Evolutionary conservation across 2,113 vertebrate species (phyloP).

Genomic region (Rhea americana): DNA sequence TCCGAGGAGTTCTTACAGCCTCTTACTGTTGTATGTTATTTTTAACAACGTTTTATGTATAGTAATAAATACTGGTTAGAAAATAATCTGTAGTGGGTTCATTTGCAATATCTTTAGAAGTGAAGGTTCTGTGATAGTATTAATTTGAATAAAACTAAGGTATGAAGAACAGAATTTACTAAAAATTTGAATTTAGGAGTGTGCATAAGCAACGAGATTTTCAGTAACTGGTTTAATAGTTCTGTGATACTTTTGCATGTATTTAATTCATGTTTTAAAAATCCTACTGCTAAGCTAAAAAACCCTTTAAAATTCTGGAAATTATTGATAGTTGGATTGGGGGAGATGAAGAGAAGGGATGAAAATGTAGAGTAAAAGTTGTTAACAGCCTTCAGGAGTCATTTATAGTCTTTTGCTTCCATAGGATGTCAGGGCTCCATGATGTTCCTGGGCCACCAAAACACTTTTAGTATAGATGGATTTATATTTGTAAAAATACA

Average conservation of each 20-base stretch:
- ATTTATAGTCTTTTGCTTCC: not conserved
- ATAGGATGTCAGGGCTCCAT: not conserved
- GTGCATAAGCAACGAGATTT: not conserved
- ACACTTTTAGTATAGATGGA: not conserved
- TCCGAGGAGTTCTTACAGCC: not conserved
- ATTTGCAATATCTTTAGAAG: not conserved
- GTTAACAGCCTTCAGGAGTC: not conserved
- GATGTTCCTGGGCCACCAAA: not conserved
- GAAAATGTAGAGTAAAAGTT: not conserved
- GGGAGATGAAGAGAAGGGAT: not conserved
- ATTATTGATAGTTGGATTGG: not conserved
- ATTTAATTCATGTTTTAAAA: not conserved
- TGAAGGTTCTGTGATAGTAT: not conserved
- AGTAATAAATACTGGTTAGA: not conserved
- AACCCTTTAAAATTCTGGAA: not conserved
- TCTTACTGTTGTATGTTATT: not conserved
- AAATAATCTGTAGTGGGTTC: not conserved
- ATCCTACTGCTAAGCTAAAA: not conserved
- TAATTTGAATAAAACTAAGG: not conserved
- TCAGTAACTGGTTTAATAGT: not conserved
- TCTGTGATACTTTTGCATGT: not conserved
- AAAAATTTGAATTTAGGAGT: too few relatives aligned
- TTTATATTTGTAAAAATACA: not conserved
- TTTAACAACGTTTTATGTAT: not conserved
- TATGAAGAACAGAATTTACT: too few relatives aligned